A percentile compares a stretch with the other conserved stretches of the same genome.
phyloP scores from a whole-genome alignment of 2,888 invertebrate species.

The Drosophila bunnanda region DNA sequence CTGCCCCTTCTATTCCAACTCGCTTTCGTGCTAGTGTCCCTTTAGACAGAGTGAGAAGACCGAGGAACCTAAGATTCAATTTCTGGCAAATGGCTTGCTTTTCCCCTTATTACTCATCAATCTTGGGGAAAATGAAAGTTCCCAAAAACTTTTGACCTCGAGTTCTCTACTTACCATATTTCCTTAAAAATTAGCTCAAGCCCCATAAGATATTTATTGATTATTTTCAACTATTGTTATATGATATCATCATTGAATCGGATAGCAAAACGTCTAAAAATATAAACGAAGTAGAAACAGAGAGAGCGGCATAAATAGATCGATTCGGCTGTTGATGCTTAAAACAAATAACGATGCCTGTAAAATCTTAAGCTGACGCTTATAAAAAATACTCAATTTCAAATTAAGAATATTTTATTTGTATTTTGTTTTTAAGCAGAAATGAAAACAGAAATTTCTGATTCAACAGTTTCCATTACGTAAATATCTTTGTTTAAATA shows the following conservation, averaged over 20 bases:
- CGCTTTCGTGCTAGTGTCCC: conserved; percentile 57
- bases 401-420: too few species aligned
- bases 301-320: neutral
- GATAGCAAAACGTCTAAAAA: neutral
- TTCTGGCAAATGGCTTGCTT: neutral
- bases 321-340: neutral
- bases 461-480: too few species aligned
- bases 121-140: neutral
- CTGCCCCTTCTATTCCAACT: conserved; percentile 28
- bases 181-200: too few species aligned
- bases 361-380: too few species aligned
- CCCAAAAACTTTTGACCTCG: neutral
- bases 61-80: neutral
- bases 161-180: too few species aligned
- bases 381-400: too few species aligned
- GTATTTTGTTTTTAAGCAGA: too few species aligned
- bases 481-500: too few species aligned
- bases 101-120: neutral
- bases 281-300: neutral
- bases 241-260: too few species aligned
- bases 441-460: too few species aligned
- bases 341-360: too few species aligned
- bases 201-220: neutral
- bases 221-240: too few species aligned
- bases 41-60: conserved; percentile 1